Percentiles rank a stretch among this genome's conserved stretches.
Evolutionary conservation across 2,888 invertebrate species (phyloP).

Genomic region (Leptogaster cylindrica): DNA sequence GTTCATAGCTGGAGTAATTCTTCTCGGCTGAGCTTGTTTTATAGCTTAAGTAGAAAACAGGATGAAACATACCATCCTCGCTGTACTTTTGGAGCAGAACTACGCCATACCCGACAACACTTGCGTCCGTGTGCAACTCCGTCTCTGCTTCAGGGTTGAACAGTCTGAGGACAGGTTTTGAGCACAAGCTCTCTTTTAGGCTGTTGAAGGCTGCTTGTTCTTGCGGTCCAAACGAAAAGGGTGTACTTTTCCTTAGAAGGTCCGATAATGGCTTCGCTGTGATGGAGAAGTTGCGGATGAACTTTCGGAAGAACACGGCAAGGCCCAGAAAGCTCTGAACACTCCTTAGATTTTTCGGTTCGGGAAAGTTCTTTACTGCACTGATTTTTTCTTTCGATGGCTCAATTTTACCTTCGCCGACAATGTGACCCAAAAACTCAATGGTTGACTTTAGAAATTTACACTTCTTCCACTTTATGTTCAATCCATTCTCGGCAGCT

Average conservation of each 20-base stretch:
- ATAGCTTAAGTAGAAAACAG: slow-evolving; percentile 53
- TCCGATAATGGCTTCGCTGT: slow-evolving; percentile 48
- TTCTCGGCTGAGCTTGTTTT: slow-evolving; percentile 53
- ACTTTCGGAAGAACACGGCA: slow-evolving; percentile 49
- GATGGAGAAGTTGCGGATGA: slow-evolving; percentile 47
- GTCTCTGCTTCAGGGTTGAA: slow-evolving; percentile 49
- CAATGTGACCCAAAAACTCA: slow-evolving; percentile 51
- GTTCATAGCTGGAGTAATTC: slow-evolving; percentile 54
- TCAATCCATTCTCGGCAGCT: slow-evolving; percentile 35
- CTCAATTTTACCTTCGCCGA: slow-evolving; percentile 47
- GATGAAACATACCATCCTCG: slow-evolving; percentile 51
- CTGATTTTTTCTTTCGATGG: slow-evolving; percentile 48
- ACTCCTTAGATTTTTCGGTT: slow-evolving; percentile 49
- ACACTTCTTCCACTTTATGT: slow-evolving; percentile 44
- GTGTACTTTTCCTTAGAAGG: slow-evolving; percentile 44
- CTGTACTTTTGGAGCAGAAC: slow-evolving; percentile 49
- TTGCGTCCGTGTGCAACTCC: slow-evolving; percentile 51
- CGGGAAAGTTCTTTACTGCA: slow-evolving; percentile 49
- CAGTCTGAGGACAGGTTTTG: slow-evolving; percentile 50
- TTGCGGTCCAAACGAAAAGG: neutral
- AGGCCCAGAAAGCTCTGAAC: slow-evolving; percentile 51
- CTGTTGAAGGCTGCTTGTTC: slow-evolving; percentile 6
- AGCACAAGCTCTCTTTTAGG: slow-evolving; percentile 1
- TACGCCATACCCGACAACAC: slow-evolving; percentile 48
- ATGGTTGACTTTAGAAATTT: slow-evolving; percentile 45